phyloP scores from a whole-genome alignment of 2,113 vertebrate genomes.

The Hypanus sabinus region DNA sequence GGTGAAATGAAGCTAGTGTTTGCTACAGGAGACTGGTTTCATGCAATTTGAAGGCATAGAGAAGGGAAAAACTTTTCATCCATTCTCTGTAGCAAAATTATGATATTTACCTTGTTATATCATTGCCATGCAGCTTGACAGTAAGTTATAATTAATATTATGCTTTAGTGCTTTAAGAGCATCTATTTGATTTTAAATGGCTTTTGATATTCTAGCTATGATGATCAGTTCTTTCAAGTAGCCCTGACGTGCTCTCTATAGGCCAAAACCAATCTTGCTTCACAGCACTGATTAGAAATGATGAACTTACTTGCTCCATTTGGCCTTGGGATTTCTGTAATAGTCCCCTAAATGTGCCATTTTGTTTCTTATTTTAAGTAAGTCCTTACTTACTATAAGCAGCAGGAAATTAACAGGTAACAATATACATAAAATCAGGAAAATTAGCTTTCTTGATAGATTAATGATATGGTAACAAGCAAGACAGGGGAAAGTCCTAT shows the following conservation, averaged over 20 bases:
- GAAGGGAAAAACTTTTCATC: neutral
- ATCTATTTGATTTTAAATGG: neutral
- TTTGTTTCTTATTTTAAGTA: neutral
- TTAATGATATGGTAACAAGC: neutral
- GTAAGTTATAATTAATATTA: neutral
- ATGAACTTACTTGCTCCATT: neutral
- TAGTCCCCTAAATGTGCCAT: neutral
- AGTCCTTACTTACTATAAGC: too few relatives aligned
- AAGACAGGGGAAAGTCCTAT: neutral
- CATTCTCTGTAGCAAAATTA: neutral
- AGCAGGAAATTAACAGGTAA: neutral
- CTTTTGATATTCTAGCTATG: neutral
- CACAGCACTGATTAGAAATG: neutral
- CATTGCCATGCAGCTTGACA: neutral
- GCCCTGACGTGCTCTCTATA: neutral
- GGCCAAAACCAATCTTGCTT: constrained; percentile 1
- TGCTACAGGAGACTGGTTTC: neutral
- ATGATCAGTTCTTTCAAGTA: constrained; percentile 7
- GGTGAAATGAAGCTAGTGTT: constrained; percentile 26
- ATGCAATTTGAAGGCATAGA: neutral
- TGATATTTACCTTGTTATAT: constrained; percentile 25
- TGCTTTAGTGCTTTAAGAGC: constrained; percentile 8
- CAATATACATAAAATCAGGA: too few relatives aligned
- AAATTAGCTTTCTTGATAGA: neutral
- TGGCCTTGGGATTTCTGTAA: neutral